Conservation (phyloP, 2,888 invertebrate genomes). For the Ectobius pallidus region DNA sequence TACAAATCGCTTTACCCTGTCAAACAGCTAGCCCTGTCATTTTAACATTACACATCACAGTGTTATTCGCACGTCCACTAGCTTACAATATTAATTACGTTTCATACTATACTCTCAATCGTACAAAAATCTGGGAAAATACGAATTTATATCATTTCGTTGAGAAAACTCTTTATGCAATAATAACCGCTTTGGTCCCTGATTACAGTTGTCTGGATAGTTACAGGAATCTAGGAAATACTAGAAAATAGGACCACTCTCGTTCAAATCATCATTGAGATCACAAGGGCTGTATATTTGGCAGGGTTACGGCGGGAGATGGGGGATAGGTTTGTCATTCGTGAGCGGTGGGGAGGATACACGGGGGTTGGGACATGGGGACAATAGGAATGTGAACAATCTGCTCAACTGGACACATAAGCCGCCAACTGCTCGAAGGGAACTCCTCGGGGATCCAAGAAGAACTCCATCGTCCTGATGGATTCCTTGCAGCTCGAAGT, state of each 20-base stretch:
- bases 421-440: constrained; percentile 46
- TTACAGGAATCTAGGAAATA: background rate
- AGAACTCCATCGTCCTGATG: constrained; percentile 43
- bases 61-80: constrained; percentile 10
- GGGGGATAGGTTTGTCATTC: background rate
- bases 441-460: constrained; percentile 45
- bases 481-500: constrained; percentile 45
- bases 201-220: background rate
- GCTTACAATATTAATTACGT: constrained; percentile 5
- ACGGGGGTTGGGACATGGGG: background rate
- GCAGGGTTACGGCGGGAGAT: constrained; percentile 34
- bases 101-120: constrained; percentile 11
- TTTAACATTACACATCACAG: constrained; percentile 33
- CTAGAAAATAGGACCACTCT: background rate
- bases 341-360: constrained; percentile 22
- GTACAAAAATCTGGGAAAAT: constrained; percentile 23
- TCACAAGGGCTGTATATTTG: constrained; percentile 28
- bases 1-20: constrained; percentile 39
- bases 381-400: background rate
- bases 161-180: background rate
- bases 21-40: constrained; percentile 40
- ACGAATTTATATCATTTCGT: background rate
- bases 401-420: constrained; percentile 47
- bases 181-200: constrained; percentile 11
- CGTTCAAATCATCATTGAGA: background rate